phyloP scores from a whole-genome alignment of 2,888 invertebrate genomes.

The Meteorus colon region DNA sequence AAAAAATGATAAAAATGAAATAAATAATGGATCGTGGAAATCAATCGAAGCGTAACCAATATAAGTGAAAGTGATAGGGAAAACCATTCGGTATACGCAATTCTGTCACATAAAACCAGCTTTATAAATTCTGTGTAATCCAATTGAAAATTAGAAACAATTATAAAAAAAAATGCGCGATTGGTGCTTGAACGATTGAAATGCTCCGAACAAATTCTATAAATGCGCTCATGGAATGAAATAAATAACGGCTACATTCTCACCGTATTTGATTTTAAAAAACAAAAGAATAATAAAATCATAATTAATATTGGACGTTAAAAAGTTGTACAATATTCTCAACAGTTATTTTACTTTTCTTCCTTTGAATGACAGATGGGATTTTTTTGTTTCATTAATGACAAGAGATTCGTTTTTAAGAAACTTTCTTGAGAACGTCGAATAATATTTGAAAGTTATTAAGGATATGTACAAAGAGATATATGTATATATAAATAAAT shows the following conservation, averaged over 20 bases:
- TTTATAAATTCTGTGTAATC: conserved; percentile 18
- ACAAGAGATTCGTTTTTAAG: conserved; percentile 43
- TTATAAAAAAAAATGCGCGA: conserved; percentile 8
- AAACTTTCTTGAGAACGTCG: conserved; percentile 54
- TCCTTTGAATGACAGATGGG: conserved; percentile 30
- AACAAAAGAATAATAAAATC: neutral
- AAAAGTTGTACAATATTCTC: conserved; percentile 35
- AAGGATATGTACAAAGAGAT: conserved; percentile 72
- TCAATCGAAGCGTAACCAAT: conserved; percentile 45
- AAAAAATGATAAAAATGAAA: conserved; percentile 27
- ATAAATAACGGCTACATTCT: conserved; percentile 43
- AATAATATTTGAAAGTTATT: conserved; percentile 55
- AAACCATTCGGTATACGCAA: conserved; percentile 44
- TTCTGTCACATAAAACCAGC: conserved; percentile 32
- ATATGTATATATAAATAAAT: conserved; percentile 51
- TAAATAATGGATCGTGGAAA: conserved; percentile 26
- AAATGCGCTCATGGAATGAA: conserved; percentile 63
- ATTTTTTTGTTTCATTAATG: conserved; percentile 21
- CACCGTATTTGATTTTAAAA: conserved; percentile 35
- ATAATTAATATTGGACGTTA: conserved; percentile 16
- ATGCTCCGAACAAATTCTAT: conserved; percentile 35
- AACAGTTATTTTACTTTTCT: neutral
- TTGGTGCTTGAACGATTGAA: conserved; percentile 24
- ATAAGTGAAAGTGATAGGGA: conserved; percentile 46
- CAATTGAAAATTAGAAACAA: conserved; percentile 33